Percentiles rank a stretch among this genome's conserved stretches.
Evolutionary conservation across 1,140 invertebrate species (phyloP).

Genomic region (Trichonephila inaurata): DNA sequence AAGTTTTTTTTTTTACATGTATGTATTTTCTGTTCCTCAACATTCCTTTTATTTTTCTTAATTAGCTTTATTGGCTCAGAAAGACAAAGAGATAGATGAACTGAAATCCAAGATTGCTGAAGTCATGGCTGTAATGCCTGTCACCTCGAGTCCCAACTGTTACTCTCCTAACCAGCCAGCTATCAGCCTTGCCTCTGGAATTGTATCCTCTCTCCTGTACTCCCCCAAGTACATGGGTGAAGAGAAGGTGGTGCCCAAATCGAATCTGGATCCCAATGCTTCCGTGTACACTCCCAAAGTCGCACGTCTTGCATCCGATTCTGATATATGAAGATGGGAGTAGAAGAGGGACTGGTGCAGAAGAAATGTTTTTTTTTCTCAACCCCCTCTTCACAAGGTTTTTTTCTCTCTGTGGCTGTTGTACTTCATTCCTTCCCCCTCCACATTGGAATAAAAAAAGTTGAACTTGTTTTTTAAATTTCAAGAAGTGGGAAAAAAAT

Average conservation of each 20-base stretch:
- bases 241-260: conserved; percentile 81
- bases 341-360: conserved; percentile 42
- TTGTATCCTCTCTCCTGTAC: conserved; percentile 76
- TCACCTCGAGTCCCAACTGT: conserved; percentile 78
- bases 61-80: conserved; percentile 87
- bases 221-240: conserved; percentile 78
- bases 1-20: background rate
- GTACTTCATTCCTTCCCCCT: conserved; percentile 62
- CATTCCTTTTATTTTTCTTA: conserved; percentile 50
- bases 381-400: background rate
- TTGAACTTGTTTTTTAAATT: conserved; percentile 20
- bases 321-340: conserved; percentile 44
- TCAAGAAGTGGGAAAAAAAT: conserved; percentile 12
- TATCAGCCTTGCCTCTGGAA: conserved; percentile 78
- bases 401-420: conserved; percentile 65
- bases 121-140: conserved; percentile 94
- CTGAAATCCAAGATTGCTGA: conserved; percentile 94
- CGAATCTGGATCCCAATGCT: conserved; percentile 94
- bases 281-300: conserved; percentile 93
- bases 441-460: background rate
- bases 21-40: background rate
- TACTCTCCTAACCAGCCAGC: conserved; percentile 66
- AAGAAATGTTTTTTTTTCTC: conserved; percentile 5
- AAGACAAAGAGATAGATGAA: conserved; percentile 94
- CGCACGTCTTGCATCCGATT: conserved; percentile 63